Base-by-base conservation (phyloP, 2,888 invertebrate genomes). In the Cistogaster globosa region DNA sequence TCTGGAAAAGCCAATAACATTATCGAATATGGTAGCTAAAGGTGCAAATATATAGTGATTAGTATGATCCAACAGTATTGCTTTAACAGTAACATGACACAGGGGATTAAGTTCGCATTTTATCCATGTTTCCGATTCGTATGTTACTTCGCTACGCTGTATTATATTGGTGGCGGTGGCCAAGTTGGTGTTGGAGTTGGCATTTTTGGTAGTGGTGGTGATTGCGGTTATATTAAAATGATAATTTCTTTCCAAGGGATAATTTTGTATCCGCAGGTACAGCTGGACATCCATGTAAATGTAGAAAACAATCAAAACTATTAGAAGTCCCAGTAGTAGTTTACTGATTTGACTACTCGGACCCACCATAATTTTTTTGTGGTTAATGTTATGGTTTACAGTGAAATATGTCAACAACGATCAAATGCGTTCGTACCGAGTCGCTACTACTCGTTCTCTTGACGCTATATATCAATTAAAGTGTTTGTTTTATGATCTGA, bases 31-130 rank as follows among this genome's bases (percentile, higher is more conserved):
- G 6, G 95, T 94, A n/a, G 96, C 96, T 60, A 96, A 91, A 0
- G 97, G 97, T 1, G 96, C 96, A 89, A 97, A 95, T 22, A 97
- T 93, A 89, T 97, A 98, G 89, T 97, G 96, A 90, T 97, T 97
- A 6, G 96, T 94, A 86, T 96, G 97, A 91, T 97, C 97, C 67
- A 97, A 93, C 93, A 97, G 94, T 75, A 97, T 91, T 1, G 96
- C 96, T 92, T 98, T 98, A 0, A 97, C 96, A 0, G 97, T 97
- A 1, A 97, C 95, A 88, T 96, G 95, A 90, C 97, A 97, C 18
- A 96, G 90, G 0, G 97, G 97, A 88, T 96, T 96, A 42, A 96
- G 93, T 62, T 94, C 94, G 89, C 96, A 96, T 20, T 94, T 94
- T n/a, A 96, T 90, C 94, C 95, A 91, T 68, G 90, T 90, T 74